Conservation (phyloP, 2,888 invertebrate species). For the Camponotus fellah region DNA sequence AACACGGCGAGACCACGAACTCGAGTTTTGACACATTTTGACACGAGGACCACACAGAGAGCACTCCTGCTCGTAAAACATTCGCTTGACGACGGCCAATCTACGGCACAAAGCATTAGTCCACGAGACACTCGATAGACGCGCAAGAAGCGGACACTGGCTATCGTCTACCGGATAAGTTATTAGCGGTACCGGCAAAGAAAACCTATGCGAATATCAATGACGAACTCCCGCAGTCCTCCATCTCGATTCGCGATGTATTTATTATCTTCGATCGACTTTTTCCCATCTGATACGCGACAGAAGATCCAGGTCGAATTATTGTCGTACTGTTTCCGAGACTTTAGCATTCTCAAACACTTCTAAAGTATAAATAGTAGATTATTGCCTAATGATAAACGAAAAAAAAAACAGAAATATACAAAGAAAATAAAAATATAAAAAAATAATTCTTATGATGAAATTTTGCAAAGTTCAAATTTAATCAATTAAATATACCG, state of each 20-base stretch:
- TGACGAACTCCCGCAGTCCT: slow-evolving; percentile 58
- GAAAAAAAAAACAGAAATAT: neutral
- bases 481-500: neutral
- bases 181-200: slow-evolving; percentile 80
- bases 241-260: slow-evolving; percentile 69
- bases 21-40: slow-evolving; percentile 86
- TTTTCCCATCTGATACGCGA: slow-evolving; percentile 60
- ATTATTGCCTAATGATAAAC: neutral
- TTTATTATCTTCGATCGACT: slow-evolving; percentile 73
- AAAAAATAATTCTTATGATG: neutral
- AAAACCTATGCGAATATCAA: slow-evolving; percentile 80
- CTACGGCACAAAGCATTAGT: slow-evolving; percentile 46
- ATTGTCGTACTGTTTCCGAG: slow-evolving; percentile 53
- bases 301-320: slow-evolving; percentile 65
- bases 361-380: neutral
- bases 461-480: neutral
- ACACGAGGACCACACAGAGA: slow-evolving; percentile 85
- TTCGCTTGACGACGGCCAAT: slow-evolving; percentile 57
- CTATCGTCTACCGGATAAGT: slow-evolving; percentile 81
- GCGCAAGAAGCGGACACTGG: slow-evolving; percentile 81
- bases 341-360: neutral
- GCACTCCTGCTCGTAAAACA: slow-evolving; percentile 80
- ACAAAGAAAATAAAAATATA: neutral
- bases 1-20: slow-evolving; percentile 76
- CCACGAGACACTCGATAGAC: slow-evolving; percentile 77